Evolutionary conservation across 2,113 vertebrate genomes (phyloP).

Genomic region (Crotalus tigris): DNA sequence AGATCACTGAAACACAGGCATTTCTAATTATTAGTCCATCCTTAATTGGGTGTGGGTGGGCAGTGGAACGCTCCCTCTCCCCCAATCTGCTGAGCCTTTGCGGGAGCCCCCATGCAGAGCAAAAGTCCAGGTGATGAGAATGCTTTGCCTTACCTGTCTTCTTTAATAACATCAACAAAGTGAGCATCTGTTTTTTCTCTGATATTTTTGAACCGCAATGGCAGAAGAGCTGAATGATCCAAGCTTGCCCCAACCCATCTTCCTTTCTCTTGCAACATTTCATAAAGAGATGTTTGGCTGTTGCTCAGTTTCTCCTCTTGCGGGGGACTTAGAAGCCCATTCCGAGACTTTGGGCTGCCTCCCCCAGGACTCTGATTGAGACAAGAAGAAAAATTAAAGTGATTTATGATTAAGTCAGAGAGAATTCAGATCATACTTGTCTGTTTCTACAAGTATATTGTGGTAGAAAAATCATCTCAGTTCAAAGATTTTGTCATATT

Average conservation of each 20-base stretch:
- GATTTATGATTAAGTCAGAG: neutral
- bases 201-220: constrained; percentile 89
- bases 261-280: constrained; percentile 92
- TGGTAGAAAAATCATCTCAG: neutral
- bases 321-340: constrained; percentile 87
- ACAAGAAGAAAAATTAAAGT: neutral
- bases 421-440: neutral
- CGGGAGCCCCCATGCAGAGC: neutral
- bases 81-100: neutral
- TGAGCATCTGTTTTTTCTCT: constrained; percentile 93
- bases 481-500: neutral
- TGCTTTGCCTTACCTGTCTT: constrained; percentile 83
- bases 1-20: neutral
- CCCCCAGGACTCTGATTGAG: constrained; percentile 67
- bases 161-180: constrained; percentile 98
- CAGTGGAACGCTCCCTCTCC: neutral
- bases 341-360: constrained; percentile 80
- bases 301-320: constrained; percentile 84
- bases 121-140: neutral
- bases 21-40: neutral
- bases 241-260: constrained; percentile 76
- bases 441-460: neutral
- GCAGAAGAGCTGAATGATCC: constrained; percentile 91
- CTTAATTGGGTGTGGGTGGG: neutral
- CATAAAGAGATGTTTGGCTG: constrained; percentile 92